Percentiles rank a stretch among this genome's conserved stretches.
These are phyloP conservation scores for Chrysodeixis includens DNA, from an alignment of 2,888 invertebrate genomes.

Conservation along the genomic window DNA sequence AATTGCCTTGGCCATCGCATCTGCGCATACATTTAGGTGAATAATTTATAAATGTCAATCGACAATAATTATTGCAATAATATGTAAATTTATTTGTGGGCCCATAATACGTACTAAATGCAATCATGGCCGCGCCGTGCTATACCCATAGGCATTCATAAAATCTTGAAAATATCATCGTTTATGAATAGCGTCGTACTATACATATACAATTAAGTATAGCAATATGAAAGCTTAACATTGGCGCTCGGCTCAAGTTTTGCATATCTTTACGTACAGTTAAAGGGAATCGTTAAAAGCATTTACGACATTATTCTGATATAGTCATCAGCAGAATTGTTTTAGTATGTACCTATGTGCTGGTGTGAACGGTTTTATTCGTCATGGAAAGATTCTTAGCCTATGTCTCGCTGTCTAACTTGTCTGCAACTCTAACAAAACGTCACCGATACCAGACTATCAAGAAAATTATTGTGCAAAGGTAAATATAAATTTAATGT, in stretches of 20 bases:
- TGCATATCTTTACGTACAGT: slow-evolving; percentile 55
- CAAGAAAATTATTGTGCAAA: too few relatives aligned
- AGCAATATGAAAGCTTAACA: slow-evolving; percentile 54
- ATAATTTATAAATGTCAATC: slow-evolving; percentile 40
- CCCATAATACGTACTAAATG: slow-evolving; percentile 36
- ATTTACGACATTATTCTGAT: slow-evolving; percentile 48
- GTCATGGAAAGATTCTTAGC: too few relatives aligned
- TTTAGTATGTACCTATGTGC: background rate
- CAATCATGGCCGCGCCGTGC: slow-evolving; percentile 41
- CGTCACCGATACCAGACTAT: too few relatives aligned
- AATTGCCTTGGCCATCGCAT: slow-evolving; percentile 21
- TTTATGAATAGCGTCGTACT: slow-evolving; percentile 46
- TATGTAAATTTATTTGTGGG: slow-evolving; percentile 47
- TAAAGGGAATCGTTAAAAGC: slow-evolving; percentile 61
- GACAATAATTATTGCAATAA: slow-evolving; percentile 42
- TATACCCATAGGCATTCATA: slow-evolving; percentile 45
- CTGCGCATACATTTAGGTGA: slow-evolving; percentile 29
- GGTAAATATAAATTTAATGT: too few relatives aligned
- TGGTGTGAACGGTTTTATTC: background rate
- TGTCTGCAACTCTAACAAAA: background rate
- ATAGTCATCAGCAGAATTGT: slow-evolving; percentile 24
- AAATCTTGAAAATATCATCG: slow-evolving; percentile 60
- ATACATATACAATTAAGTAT: slow-evolving; percentile 55
- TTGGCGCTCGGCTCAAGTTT: slow-evolving; percentile 50
- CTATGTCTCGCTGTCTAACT: too few relatives aligned